These are phyloP conservation scores for Sclerurus mexicanus DNA, from an alignment of 2,113 vertebrate genomes.

Conservation along the genomic window DNA sequence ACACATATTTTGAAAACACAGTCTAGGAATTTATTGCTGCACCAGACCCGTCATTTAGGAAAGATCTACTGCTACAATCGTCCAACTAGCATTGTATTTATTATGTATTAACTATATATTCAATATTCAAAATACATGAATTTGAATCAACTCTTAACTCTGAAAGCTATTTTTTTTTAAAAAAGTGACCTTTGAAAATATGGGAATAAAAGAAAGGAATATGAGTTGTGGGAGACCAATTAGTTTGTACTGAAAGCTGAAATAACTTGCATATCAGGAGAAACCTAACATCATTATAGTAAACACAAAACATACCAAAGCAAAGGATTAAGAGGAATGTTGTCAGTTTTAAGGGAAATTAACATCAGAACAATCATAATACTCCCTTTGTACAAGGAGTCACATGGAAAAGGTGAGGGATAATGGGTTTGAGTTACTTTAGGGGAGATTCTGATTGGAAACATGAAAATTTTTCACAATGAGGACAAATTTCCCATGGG, in stretches of 20 bases:
- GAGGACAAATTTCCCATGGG: neutral
- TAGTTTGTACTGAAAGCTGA: neutral
- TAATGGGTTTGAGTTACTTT: neutral
- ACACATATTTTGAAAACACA: neutral
- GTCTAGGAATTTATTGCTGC: neutral
- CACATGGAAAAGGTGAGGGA: neutral
- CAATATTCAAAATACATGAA: neutral
- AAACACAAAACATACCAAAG: slow-evolving; percentile 7
- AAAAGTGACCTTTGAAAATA: neutral
- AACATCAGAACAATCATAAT: neutral
- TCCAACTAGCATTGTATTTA: neutral
- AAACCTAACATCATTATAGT: neutral
- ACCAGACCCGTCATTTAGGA: neutral
- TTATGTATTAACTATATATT: neutral
- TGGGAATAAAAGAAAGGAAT: neutral
- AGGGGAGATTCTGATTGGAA: neutral
- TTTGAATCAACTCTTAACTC: neutral
- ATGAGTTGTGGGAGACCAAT: neutral
- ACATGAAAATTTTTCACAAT: neutral
- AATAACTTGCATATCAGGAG: neutral
- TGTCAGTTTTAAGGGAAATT: neutral
- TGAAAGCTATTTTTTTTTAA: neutral
- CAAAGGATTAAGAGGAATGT: neutral
- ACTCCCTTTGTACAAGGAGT: neutral
- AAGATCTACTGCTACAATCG: neutral